phyloP scores from a whole-genome alignment of 1,140 invertebrate genomes.

The Varroa destructor region DNA sequence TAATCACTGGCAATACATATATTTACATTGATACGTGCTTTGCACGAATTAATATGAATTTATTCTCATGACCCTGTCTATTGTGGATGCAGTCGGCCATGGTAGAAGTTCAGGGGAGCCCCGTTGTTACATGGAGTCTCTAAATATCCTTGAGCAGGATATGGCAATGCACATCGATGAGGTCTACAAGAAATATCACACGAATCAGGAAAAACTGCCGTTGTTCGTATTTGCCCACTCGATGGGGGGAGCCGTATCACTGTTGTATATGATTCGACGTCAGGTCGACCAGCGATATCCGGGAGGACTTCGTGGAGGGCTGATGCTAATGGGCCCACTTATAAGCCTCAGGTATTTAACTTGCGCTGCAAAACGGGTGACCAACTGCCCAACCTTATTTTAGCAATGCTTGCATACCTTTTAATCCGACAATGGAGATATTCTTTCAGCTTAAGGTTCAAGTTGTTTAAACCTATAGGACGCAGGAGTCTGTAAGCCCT shows the following conservation, averaged over 20 bases:
- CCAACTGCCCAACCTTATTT: too few relatives aligned
- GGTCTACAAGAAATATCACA: constrained; percentile 6
- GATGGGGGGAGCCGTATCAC: constrained; percentile 14
- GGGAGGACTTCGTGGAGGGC: constrained; percentile 1
- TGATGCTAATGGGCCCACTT: constrained; percentile 19
- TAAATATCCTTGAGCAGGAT: not conserved
- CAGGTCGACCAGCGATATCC: not conserved
- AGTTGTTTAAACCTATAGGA: too few relatives aligned
- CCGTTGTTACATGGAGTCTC: not conserved
- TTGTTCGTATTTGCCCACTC: constrained; percentile 14
- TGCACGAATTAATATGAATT: too few relatives aligned
- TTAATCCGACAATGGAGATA: too few relatives aligned
- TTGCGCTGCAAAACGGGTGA: too few relatives aligned
- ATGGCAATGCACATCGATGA: constrained; percentile 20
- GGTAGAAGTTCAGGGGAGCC: constrained; percentile 7
- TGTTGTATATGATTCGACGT: not conserved
- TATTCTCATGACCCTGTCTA: too few relatives aligned
- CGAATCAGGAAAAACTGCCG: constrained; percentile 14
- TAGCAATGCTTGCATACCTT: too few relatives aligned
- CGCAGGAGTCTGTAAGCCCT: too few relatives aligned
- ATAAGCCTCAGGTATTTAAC: not conserved
- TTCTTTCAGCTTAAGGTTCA: too few relatives aligned
- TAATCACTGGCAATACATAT: too few relatives aligned
- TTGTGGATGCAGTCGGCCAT: not conserved
- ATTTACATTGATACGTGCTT: too few relatives aligned